Evolutionary conservation across 2,113 vertebrate genomes (phyloP).

Genomic region (Apodemus speciosus): DNA sequence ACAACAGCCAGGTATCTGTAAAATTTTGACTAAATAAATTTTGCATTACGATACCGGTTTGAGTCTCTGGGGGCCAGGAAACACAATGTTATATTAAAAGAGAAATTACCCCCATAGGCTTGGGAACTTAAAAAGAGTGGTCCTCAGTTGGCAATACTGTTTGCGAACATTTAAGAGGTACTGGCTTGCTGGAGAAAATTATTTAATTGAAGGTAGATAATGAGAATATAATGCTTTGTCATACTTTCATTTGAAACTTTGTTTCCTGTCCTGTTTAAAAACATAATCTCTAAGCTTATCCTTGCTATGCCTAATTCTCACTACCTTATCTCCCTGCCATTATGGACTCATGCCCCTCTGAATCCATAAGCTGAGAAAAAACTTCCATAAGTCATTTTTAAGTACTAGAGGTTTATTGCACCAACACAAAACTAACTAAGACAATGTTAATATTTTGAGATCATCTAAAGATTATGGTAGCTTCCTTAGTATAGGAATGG

Average conservation of each 20-base stretch:
- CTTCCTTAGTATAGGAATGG: neutral
- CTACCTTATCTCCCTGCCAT: neutral
- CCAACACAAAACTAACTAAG: neutral
- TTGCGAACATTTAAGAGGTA: neutral
- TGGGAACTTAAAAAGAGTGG: neutral
- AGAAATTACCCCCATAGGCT: neutral
- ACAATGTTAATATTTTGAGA: neutral
- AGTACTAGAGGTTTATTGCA: neutral
- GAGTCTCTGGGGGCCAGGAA: neutral
- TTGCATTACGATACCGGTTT: neutral
- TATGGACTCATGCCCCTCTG: neutral
- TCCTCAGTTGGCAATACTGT: neutral
- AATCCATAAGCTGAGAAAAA: neutral
- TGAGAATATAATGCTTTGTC: neutral
- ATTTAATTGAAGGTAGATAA: neutral
- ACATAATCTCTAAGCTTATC: neutral
- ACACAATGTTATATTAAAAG: neutral
- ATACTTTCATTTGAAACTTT: neutral
- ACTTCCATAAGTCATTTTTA: neutral
- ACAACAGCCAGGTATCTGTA: neutral
- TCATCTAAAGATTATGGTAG: neutral
- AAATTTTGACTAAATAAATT: neutral
- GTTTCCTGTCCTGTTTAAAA: neutral
- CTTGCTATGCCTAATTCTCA: neutral
- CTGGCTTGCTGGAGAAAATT: neutral